Percentiles rank a stretch among this genome's conserved stretches.
Conservation (phyloP, 2,797 vertebrate species). For the Brachyalestes nurse region DNA sequence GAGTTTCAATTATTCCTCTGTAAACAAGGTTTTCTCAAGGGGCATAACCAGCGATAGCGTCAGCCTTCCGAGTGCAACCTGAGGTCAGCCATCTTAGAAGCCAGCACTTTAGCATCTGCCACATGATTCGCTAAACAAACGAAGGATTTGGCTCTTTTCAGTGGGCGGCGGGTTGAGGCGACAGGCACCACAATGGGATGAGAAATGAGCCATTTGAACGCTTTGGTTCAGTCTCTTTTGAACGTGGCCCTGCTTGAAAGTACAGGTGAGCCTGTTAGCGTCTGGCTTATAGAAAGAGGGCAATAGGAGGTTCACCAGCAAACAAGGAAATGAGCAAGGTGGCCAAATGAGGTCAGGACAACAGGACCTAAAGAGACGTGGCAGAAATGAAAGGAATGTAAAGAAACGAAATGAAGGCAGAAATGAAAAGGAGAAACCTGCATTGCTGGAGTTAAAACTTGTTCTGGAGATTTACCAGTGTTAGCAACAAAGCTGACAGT, state of each 20-base stretch:
- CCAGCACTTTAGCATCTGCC: neutral
- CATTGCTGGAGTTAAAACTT: neutral
- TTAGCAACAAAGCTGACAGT: too few species aligned
- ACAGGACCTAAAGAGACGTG: neutral
- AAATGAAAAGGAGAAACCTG: neutral
- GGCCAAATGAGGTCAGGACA: neutral
- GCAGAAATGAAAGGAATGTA: too few species aligned
- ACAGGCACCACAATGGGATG: constrained; percentile 53
- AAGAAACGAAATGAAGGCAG: too few species aligned
- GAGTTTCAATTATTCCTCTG: constrained; percentile 17
- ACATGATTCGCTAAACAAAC: constrained; percentile 38
- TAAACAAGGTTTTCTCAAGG: constrained; percentile 38
- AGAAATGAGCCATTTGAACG: constrained; percentile 55
- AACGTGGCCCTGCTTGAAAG: constrained; percentile 40
- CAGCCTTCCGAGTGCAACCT: constrained; percentile 49
- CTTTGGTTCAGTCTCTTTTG: constrained; percentile 42
- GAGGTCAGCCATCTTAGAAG: constrained; percentile 56
- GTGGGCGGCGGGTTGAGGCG: constrained; percentile 34
- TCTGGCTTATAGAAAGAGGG: constrained; percentile 7
- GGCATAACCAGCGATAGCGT: constrained; percentile 24
- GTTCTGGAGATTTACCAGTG: too few species aligned
- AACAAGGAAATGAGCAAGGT: neutral
- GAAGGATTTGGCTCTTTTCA: constrained; percentile 36
- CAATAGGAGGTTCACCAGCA: constrained; percentile 8
- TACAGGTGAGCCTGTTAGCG: constrained; percentile 36